These are phyloP conservation scores for Brachyopa scutellaris DNA, from an alignment of 2,888 invertebrate genomes.

Conservation along the genomic window DNA sequence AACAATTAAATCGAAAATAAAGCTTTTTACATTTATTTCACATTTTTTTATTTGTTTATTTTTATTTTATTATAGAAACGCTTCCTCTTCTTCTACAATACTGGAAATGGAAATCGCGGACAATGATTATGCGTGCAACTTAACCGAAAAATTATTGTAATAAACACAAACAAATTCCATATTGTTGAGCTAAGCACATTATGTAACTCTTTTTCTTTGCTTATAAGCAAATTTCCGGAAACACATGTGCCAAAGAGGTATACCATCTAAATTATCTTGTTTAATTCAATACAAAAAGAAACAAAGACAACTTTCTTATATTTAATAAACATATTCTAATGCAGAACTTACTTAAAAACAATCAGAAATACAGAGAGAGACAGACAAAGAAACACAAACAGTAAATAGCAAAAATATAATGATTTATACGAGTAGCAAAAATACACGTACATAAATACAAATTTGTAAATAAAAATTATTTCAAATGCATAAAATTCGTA, in stretches of 20 bases:
- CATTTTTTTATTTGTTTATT: conserved; percentile 39
- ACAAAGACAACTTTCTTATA: conserved; percentile 28
- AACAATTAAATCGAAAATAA: neutral
- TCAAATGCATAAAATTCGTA: conserved; percentile 53
- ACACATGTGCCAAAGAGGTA: conserved; percentile 70
- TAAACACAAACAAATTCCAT: neutral
- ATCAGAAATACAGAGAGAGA: conserved; percentile 66
- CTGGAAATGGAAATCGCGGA: conserved; percentile 58
- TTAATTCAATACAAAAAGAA: conserved; percentile 58
- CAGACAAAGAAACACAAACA: conserved; percentile 72
- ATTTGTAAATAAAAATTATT: conserved; percentile 57
- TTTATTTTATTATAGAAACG: conserved; percentile 57
- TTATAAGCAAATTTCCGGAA: conserved; percentile 26
- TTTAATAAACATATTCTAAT: conserved; percentile 69
- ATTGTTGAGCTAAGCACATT: conserved; percentile 30
- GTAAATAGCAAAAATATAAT: conserved; percentile 67
- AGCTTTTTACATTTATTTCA: conserved; percentile 37
- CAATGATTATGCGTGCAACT: conserved; percentile 45
- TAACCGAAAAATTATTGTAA: conserved; percentile 7
- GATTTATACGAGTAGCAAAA: conserved; percentile 73
- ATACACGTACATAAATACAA: conserved; percentile 53
- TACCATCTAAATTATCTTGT: conserved; percentile 71
- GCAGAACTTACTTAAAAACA: conserved; percentile 66
- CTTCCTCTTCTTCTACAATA: conserved; percentile 61
- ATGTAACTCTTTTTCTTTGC: too few species aligned